Conservation (phyloP, 2,797 vertebrate genomes). For the Mycteria americana region DNA sequence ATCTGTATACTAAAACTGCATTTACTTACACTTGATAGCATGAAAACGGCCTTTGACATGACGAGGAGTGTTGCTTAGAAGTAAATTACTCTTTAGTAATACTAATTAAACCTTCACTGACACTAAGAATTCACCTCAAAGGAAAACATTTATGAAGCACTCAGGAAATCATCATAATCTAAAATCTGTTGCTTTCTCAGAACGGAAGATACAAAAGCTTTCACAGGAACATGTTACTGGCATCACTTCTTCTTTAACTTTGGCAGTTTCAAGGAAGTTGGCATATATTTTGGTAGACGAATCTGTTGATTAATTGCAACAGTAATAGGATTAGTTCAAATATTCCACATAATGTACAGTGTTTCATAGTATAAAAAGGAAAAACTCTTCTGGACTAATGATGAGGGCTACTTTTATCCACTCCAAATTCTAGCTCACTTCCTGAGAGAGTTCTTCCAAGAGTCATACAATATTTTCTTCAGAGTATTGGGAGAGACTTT, state of each 20-base stretch:
- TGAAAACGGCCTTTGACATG: not conserved
- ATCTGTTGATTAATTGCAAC: not conserved
- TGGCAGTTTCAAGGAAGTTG: not conserved
- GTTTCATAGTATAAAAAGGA: not conserved
- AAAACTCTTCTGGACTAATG: not conserved
- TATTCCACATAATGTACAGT: not conserved
- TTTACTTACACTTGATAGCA: not conserved
- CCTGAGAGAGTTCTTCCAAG: not conserved
- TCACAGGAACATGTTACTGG: not conserved
- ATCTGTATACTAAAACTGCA: not conserved
- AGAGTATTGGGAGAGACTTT: not conserved
- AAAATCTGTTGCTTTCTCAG: not conserved
- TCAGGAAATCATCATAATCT: not conserved
- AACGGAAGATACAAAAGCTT: not conserved
- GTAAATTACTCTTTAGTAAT: not conserved
- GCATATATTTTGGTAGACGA: not conserved
- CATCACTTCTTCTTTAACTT: not conserved
- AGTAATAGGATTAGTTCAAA: not conserved
- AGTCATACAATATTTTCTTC: not conserved
- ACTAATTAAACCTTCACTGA: not conserved
- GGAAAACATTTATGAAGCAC: not conserved
- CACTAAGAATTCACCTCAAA: not conserved
- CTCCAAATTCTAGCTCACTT: not conserved
- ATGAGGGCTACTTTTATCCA: not conserved
- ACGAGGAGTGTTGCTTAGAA: not conserved